These are phyloP conservation scores for Scrobipalpa atriplicella DNA, from an alignment of 2,888 invertebrate species.

Conservation along the genomic window DNA sequence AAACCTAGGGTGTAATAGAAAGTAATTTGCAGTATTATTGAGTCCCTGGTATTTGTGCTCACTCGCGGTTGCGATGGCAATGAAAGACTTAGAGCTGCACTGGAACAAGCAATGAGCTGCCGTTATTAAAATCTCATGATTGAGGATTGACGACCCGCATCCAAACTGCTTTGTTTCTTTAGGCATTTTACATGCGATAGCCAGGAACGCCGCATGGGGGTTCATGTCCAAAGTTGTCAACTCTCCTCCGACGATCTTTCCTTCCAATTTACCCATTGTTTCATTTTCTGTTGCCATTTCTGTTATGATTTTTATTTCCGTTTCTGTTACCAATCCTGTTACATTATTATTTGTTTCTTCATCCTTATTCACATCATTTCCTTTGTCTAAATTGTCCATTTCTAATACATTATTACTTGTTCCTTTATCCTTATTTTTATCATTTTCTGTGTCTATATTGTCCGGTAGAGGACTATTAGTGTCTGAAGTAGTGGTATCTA, in stretches of 20 bases:
- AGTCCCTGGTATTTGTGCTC: neutral
- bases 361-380: too few species aligned
- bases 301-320: too few species aligned
- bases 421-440: too few species aligned
- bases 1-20: conserved; percentile 41
- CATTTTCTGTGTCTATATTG: too few species aligned
- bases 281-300: neutral
- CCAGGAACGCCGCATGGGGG: conserved; percentile 40
- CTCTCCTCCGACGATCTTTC: conserved; percentile 37
- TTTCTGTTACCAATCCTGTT: too few species aligned
- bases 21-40: conserved; percentile 27
- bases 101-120: conserved; percentile 42
- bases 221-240: conserved; percentile 33
- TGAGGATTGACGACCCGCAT: conserved; percentile 45
- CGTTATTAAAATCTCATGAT: conserved; percentile 38
- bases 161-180: conserved; percentile 8
- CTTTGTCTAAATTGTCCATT: too few species aligned
- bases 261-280: too few species aligned
- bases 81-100: conserved; percentile 22
- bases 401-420: neutral
- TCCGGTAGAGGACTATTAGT: too few species aligned
- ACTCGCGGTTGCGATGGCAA: conserved; percentile 31
- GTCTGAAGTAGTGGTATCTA: too few species aligned
- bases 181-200: conserved; percentile 35
- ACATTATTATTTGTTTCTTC: too few species aligned